Evolutionary conservation across 2,113 vertebrate species (phyloP), one percentile per base, ranked within the genome.

Genomic region (Muntiacus reevesi): DNA sequence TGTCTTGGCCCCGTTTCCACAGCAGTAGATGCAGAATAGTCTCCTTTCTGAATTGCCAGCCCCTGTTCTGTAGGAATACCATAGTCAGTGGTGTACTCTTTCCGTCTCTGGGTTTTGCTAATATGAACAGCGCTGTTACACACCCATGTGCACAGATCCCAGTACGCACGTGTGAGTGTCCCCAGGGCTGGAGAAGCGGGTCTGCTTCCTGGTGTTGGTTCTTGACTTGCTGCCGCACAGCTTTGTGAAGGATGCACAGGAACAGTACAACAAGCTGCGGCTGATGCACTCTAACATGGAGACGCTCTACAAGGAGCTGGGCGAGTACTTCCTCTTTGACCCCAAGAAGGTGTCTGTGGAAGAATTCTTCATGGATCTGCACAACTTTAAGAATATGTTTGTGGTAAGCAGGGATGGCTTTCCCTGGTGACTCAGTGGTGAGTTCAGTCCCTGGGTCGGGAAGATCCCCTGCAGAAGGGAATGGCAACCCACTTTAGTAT

Each of bases 321-420:
- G 99, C 21, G 96, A 98, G 0, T 99, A 98, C 95, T 99, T 99
- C 97, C 98, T 99, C 71, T 99, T 99, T 96, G 98, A 99, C 96
- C 98, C 99, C 4, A 99, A 98, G 93, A 99, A 99, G 78, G 95
- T 99, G 0, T 98, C 99, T 12, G 95, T 99, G 27, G 99, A 99
- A 97, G 99, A 99, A 96, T 98, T 99, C 95, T 99, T 99, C 62
- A 98, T 98, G 1, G 99, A 99, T 95, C 98, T 99, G 82, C 99
- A 99, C 98, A 99, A 98, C 98, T 99, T 99, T 74, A 99, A 98
- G 97, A 99, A 98, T 97, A 99, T 99, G 99, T 99, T 99, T 98
- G 98, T 99, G 99, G 99, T 99, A 94, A 99, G 99, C 54, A 85
- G 71, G 52, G 59, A 25, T 9, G 71, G 71, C 36, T 13, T 76